Percentiles rank a stretch among this genome's conserved stretches.
Evolutionary conservation across 2,797 vertebrate species (phyloP).

Genomic region (Prionace glauca): DNA sequence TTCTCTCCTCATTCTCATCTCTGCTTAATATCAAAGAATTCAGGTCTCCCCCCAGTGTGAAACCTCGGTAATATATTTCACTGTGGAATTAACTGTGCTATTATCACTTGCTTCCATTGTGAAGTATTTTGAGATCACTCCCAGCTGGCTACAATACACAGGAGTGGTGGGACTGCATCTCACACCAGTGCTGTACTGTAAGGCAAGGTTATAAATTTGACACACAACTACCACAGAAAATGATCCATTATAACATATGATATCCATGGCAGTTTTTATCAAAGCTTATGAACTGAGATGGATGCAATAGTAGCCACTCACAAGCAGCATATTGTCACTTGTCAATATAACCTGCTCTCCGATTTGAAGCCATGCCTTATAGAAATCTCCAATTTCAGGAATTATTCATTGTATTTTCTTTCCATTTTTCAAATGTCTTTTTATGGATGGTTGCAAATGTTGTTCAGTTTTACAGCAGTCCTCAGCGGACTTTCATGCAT

Average conservation of each 20-base stretch:
- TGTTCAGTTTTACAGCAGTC: background rate
- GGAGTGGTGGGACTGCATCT: background rate
- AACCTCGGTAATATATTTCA: background rate
- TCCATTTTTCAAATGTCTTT: constrained; percentile 31
- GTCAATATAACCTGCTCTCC: constrained; percentile 19
- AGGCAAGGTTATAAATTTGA: constrained; percentile 15
- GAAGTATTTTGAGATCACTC: background rate
- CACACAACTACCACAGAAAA: constrained; percentile 7
- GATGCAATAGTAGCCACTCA: constrained; percentile 9
- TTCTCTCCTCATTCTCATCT: background rate
- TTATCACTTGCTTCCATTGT: background rate
- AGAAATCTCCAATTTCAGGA: constrained; percentile 30
- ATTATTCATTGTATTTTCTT: constrained; percentile 28
- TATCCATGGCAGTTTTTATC: constrained; percentile 29
- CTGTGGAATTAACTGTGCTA: background rate
- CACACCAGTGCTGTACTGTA: background rate
- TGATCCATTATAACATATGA: constrained; percentile 18
- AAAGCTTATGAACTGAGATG: constrained; percentile 32
- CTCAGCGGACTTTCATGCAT: background rate
- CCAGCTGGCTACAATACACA: background rate
- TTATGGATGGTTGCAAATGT: background rate
- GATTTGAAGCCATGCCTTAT: background rate
- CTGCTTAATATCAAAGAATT: constrained; percentile 6
- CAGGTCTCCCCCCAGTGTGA: background rate
- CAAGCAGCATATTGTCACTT: background rate